Evolutionary conservation across 2,113 vertebrate genomes (phyloP).

Genomic region (Isurus oxyrinchus): DNA sequence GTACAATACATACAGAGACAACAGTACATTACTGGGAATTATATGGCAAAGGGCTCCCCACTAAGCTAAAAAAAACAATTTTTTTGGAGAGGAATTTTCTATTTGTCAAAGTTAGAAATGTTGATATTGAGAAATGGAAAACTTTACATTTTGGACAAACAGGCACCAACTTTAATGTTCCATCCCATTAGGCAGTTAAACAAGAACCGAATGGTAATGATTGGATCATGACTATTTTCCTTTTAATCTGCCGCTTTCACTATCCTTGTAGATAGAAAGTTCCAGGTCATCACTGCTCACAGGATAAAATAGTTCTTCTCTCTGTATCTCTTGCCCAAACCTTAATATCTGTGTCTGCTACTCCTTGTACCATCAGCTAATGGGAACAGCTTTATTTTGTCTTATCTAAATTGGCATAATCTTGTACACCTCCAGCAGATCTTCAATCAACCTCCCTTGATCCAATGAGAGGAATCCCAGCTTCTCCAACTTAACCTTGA

Average conservation of each 20-base stretch:
- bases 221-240: neutral
- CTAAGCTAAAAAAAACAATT: neutral
- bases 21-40: neutral
- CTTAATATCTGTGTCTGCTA: neutral
- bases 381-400: neutral
- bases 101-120: neutral
- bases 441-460: neutral
- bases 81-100: neutral
- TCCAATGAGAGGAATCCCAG: neutral
- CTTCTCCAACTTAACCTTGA: neutral
- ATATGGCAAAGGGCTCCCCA: neutral
- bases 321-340: neutral
- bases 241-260: neutral
- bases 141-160: neutral
- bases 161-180: neutral
- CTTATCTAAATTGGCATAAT: neutral
- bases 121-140: neutral
- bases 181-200: too few relatives aligned
- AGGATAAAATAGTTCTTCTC: neutral
- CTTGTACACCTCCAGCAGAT: neutral
- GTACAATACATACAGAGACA: slow-evolving; percentile 33
- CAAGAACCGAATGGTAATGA: too few relatives aligned
- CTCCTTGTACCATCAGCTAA: too few relatives aligned
- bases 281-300: neutral
- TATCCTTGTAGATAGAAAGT: neutral